phyloP scores from a whole-genome alignment of 2,113 vertebrate species.

The Festucalex cinctus region DNA sequence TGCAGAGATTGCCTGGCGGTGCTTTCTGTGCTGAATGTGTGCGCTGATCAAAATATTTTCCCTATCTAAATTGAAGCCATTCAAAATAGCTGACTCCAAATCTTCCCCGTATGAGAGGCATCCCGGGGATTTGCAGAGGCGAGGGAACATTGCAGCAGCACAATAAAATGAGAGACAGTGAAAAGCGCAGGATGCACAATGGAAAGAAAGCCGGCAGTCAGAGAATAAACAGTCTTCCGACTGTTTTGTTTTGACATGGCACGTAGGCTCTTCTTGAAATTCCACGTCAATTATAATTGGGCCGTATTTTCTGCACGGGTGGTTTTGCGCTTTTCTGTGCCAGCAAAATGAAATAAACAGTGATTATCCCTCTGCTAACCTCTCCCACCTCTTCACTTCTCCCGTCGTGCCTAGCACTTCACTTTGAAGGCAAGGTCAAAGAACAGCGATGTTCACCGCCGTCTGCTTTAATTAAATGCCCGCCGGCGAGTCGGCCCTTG shows the following conservation, averaged over 20 bases:
- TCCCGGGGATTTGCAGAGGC: constrained; percentile 23
- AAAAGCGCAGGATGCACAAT: constrained; percentile 21
- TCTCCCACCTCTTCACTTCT: background rate
- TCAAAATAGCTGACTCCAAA: constrained; percentile 27
- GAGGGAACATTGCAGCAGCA: constrained; percentile 11
- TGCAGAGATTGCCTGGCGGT: background rate
- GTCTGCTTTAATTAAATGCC: constrained; percentile 53
- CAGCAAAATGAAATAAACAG: constrained; percentile 33
- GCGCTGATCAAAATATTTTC: constrained; percentile 28
- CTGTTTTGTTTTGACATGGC: background rate
- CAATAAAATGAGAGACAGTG: constrained; percentile 16
- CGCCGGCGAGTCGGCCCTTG: constrained; percentile 13
- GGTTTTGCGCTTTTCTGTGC: constrained; percentile 26
- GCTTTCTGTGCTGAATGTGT: background rate
- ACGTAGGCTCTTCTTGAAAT: background rate
- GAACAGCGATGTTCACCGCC: constrained; percentile 11
- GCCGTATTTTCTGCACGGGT: background rate
- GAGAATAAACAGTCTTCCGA: constrained; percentile 4
- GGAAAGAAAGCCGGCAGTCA: constrained; percentile 11
- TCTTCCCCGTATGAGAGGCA: constrained; percentile 3
- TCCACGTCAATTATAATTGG: background rate
- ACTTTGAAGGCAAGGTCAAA: constrained; percentile 52
- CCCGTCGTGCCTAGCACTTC: constrained; percentile 21
- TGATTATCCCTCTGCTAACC: constrained; percentile 28
- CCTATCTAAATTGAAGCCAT: constrained; percentile 8